These are phyloP conservation scores for Pantherophis alleghaniensis DNA, from an alignment of 2,797 vertebrate genomes.

Conservation along the genomic window DNA sequence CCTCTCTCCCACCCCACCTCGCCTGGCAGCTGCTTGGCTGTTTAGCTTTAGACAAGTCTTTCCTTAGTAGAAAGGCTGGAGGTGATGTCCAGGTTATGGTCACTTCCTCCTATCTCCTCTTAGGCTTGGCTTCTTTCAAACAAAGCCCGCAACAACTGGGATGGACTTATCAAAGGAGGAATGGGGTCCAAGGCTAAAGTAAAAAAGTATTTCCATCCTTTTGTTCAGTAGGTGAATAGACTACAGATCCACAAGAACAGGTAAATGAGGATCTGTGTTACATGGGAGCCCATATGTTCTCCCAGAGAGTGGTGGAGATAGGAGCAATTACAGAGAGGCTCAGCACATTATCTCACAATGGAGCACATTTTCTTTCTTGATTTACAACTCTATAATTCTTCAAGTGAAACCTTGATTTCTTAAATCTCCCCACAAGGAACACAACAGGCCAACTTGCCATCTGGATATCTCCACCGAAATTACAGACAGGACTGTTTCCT, in stretches of 20 bases:
- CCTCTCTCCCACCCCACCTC: neutral
- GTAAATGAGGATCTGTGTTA: neutral
- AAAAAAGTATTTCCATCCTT: neutral
- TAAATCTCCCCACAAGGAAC: neutral
- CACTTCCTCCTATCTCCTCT: slow-evolving; percentile 17
- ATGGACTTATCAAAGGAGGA: neutral
- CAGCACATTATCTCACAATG: neutral
- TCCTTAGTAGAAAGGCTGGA: slow-evolving; percentile 48
- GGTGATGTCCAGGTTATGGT: slow-evolving; percentile 18
- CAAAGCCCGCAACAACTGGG: neutral
- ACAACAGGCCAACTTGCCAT: neutral
- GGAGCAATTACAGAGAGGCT: neutral
- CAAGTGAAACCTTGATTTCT: neutral
- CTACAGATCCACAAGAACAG: neutral
- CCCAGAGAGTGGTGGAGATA: neutral
- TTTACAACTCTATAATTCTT: neutral
- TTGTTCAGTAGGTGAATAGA: neutral
- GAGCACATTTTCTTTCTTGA: neutral
- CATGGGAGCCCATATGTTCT: neutral
- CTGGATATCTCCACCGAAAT: neutral
- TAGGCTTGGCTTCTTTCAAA: neutral
- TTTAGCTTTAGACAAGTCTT: slow-evolving; percentile 45
- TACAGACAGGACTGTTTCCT: neutral
- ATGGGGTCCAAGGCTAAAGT: neutral
- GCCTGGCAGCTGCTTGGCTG: slow-evolving; percentile 46